Evolutionary conservation across 2,888 invertebrate species (phyloP), one percentile per base, ranked within the genome.

Genomic region (Lapara coniferarum): DNA sequence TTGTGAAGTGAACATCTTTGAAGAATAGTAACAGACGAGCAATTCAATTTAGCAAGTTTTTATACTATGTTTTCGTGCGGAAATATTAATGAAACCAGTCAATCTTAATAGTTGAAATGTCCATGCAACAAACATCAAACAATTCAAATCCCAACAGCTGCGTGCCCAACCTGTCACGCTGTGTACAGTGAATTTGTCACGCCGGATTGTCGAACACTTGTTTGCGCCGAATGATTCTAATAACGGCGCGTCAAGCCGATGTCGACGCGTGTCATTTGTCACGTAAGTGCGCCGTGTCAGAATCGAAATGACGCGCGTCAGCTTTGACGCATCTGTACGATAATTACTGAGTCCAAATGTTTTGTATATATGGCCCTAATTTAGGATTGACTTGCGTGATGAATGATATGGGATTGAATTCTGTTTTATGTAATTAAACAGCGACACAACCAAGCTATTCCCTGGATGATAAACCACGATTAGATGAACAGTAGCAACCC

Each of bases 181-280:
- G 46, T 13, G 59, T 55, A 19, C 46, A 13, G 63, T 49, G 19
- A 19, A 59, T 59, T 46, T 46, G 44, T 63, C 63, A 63, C 63
- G 63, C 63, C 49, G 25, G 53, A 46, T 53, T 69, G 68, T 63
- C 63, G 30, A 59, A 68, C 72, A 73, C 72, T 77, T 73, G 74
- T 73, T 77, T 70, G 76, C 67, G 74, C 30, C 49, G 67, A 68
- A 53, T 53, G 68, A 73, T 79, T 78, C 74, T 72, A 79, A 84
- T 79, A 79, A 80, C 73, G 76, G 74, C 74, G 69, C 73, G 78
- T 76, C 79, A 73, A 69, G 74, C 71, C 75, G 73, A 75, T 76
- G 77, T 77, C 77, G 71, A 69, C 78, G 73, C 75, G 73, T 75
- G 80, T 84, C 85, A 79, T 81, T 81, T 80, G 81, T 84, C 81